Evolutionary conservation across 2,797 vertebrate genomes (phyloP).

Genomic region (Leontocebus nigricollis): DNA sequence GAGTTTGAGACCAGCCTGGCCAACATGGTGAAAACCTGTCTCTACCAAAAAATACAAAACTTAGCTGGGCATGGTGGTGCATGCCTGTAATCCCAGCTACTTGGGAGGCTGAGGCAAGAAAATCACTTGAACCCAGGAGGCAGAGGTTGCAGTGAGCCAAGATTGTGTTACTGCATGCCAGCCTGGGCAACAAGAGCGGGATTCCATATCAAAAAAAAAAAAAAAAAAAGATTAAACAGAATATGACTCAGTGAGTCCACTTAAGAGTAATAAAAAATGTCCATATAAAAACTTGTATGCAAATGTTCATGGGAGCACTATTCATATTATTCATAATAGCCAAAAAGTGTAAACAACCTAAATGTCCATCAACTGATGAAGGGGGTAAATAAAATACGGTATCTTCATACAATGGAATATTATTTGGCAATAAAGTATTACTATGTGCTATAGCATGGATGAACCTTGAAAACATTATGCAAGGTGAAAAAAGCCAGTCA

Average conservation of each 20-base stretch:
- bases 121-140: neutral
- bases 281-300: neutral
- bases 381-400: neutral
- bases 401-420: neutral
- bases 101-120: no score
- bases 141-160: neutral
- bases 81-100: neutral
- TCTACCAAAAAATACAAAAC: neutral
- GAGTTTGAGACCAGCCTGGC: neutral
- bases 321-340: neutral
- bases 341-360: neutral
- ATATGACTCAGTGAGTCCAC: neutral
- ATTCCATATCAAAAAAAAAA: neutral
- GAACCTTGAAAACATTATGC: conserved; percentile 2
- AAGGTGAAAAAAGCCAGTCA: neutral
- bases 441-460: neutral
- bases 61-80: neutral
- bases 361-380: neutral
- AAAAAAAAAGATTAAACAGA: neutral
- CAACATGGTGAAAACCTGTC: neutral
- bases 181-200: neutral
- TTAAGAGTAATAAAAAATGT: neutral
- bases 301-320: neutral
- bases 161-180: neutral
- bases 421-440: neutral